Base-by-base conservation (phyloP, 2,113 vertebrate species). In the Origma solitaria region DNA sequence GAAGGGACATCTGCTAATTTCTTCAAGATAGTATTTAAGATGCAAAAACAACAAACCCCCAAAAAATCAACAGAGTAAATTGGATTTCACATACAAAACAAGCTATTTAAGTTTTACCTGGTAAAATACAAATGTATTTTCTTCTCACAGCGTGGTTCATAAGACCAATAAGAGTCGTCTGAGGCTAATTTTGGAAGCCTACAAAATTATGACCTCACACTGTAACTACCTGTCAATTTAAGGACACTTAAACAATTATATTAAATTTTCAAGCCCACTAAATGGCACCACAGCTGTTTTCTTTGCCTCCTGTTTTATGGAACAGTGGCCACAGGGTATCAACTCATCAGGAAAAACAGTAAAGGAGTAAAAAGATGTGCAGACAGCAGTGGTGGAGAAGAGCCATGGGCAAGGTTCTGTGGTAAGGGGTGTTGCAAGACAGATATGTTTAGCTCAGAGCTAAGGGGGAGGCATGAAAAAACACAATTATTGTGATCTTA, bases 181-280 rank as follows among this genome's bases (percentile, higher is more conserved):
- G 90, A 83, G 76, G 75, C 72, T 85, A 93, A 82, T 93, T 95
- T 97, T 97, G 88, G 95, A 97, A 97, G 77, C 90, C 83, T 93
- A 82, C 91, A 96, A 97, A 97, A 96, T 86, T 42, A 58, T 70
- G 50, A 83, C 60, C 92, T 97, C 95, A 97, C 78, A 61, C 82
- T 87, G 96, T 91, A 98, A 97, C 97, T 98, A 97, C 93, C 87
- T 98, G 96, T 78, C 95, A 96, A 97, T 98, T 97, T 97, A 96
- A 96, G 96, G 90, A 90, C 82, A 95, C 94, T 97, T 96, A 95
- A 97, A 95, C 92, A 97, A 96, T 97, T 97, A 86, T 83, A 85
- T 95, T 88, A 85, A 81, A 86, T 96, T 97, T 96, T 95, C 87
- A 96, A 79, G 88, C 94, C 64, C 62, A 53, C 73, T 97, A 94